Base-by-base conservation (phyloP, 2,888 invertebrate species). In the Colletes collaris region DNA sequence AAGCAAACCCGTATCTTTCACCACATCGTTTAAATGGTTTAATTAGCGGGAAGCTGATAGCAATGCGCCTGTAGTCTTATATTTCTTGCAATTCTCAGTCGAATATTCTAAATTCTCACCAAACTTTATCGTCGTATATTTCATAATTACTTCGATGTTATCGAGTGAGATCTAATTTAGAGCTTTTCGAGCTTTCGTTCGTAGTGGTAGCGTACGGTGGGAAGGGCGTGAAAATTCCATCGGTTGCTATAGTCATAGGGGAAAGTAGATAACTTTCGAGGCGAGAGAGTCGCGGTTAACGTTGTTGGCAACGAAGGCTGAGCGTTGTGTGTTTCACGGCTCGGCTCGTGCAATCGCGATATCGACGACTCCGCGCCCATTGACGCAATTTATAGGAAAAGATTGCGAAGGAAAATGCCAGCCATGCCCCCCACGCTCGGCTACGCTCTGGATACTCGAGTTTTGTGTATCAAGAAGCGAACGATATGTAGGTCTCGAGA, bases 211-310 rank as follows among this genome's bases (percentile, higher is more conserved):
- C 44, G n/a, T 35, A 10, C 35, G 46, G n/a, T 13, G 55, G 11
- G 64, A 71, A 77, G 66, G 71, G 79, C 68, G 73, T 68, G 72
- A 79, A 79, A 79, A 79, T 79, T 79, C 79, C 79, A 78, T 68
- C 58, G 13, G 59, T 7, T 56, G 27, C 49, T 46, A 60, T 8
- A 59, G 64, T 19, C 16, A n/a, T 35, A 55, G 60, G 60, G 64
- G 73, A 79, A 79, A 79, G 72, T 65, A 52, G 68, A 67, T 53
- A 64, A 46, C 49, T 27, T 37, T 66, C 40, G 44, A 27, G 52
- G 8, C 11, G 44, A 6, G 35, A 27, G 11, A 19, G 19, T 16
- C 37, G 44, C 8, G 8, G n/a, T 19, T 46, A 8, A 62, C 35
- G 55, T 40, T 35, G 46, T 19, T 8, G 11, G 46, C 37, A 8